phyloP scores from a whole-genome alignment of 2,797 vertebrate species.

The Cossypha dichroa region DNA sequence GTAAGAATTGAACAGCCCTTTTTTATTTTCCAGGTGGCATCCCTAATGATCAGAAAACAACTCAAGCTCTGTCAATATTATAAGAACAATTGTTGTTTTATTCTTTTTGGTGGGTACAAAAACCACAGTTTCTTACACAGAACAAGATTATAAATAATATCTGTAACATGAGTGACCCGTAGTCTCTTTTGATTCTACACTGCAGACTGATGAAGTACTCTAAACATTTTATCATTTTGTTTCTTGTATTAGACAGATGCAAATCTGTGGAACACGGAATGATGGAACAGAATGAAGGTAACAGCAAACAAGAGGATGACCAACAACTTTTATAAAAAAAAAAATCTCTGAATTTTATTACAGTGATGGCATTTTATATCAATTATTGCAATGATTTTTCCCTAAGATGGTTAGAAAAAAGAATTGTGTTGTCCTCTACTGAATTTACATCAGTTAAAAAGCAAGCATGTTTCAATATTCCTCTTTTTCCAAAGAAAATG shows the following conservation, averaged over 20 bases:
- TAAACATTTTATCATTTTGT: conserved; percentile 79
- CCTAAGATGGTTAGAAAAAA: conserved; percentile 98
- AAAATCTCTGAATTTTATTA: conserved; percentile 87
- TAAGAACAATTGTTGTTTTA: conserved; percentile 85
- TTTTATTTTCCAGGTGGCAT: conserved; percentile 39
- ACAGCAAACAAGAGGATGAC: conserved; percentile 88
- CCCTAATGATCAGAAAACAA: conserved; percentile 70
- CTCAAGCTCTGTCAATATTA: conserved; percentile 74
- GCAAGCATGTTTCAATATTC: conserved; percentile 91
- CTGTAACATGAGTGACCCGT: conserved; percentile 76
- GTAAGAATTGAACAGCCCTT: not conserved
- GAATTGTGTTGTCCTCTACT: conserved; percentile 91
- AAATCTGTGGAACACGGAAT: conserved; percentile 79
- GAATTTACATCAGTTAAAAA: conserved; percentile 98
- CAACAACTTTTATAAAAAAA: conserved; percentile 86
- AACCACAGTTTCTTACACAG: conserved; percentile 82
- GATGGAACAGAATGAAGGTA: conserved; percentile 85
- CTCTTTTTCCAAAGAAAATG: conserved; percentile 87
- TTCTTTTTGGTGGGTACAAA: conserved; percentile 85
- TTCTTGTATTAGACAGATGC: conserved; percentile 84
- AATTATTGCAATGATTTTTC: conserved; percentile 99
- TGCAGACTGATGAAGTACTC: conserved; percentile 77
- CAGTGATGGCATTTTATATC: conserved; percentile 93
- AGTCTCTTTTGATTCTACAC: conserved; percentile 78
- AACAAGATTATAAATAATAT: conserved; percentile 84